Percentiles rank a stretch among this genome's conserved stretches.
These are phyloP conservation scores for Cheilosia variabilis DNA, from an alignment of 2,888 invertebrate species.

Conservation along the genomic window DNA sequence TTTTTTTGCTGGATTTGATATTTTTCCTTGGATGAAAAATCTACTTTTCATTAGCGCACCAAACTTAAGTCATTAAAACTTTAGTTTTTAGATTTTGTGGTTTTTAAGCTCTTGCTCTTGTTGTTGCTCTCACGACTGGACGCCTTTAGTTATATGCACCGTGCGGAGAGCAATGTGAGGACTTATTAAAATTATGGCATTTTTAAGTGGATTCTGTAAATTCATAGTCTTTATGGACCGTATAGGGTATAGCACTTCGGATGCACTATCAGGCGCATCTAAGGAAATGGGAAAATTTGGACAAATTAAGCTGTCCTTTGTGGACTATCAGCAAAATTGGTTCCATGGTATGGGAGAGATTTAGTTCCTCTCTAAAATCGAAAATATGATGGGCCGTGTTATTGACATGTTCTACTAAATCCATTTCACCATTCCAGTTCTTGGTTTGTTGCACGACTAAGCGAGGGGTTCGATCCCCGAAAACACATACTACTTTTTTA, in stretches of 20 bases:
- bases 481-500: too few relatives aligned
- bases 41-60: constrained; percentile 64
- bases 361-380: too few relatives aligned
- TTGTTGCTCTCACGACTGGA: not conserved
- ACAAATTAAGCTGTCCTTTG: constrained; percentile 15
- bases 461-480: too few relatives aligned
- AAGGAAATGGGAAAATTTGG: constrained; percentile 2
- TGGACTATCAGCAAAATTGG: too few relatives aligned
- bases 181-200: constrained; percentile 53
- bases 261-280: constrained; percentile 11
- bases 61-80: constrained; percentile 65
- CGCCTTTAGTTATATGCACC: not conserved
- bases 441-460: too few relatives aligned
- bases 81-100: constrained; percentile 61
- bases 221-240: not conserved
- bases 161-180: constrained; percentile 14
- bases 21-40: constrained; percentile 41
- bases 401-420: too few relatives aligned
- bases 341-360: too few relatives aligned
- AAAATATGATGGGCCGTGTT: too few relatives aligned
- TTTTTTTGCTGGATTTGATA: constrained; percentile 8
- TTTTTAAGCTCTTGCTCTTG: not conserved
- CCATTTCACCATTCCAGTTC: too few relatives aligned
- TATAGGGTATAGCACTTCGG: constrained; percentile 8
- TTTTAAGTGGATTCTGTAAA: constrained; percentile 54